A percentile compares a stretch with the other conserved stretches of the same genome.
phyloP scores from a whole-genome alignment of 2,797 vertebrate species.

The Limosa lapponica region DNA sequence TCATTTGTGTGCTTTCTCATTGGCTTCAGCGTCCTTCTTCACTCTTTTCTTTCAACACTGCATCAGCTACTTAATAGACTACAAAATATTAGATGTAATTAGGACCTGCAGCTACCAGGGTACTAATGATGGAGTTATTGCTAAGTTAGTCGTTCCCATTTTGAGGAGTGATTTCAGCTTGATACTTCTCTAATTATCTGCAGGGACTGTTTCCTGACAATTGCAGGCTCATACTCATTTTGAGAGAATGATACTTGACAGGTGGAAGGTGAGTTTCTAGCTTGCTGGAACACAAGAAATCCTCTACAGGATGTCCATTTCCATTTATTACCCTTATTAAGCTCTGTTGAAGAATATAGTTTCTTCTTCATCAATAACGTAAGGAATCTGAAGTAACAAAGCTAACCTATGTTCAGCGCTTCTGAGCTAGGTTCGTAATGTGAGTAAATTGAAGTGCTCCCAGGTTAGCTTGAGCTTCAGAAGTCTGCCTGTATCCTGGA shows the following conservation, averaged over 20 bases:
- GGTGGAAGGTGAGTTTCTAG: background rate
- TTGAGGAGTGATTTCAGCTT: background rate
- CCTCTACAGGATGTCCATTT: background rate
- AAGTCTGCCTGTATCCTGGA: background rate
- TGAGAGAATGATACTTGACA: background rate
- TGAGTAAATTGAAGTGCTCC: background rate
- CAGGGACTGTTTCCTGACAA: background rate
- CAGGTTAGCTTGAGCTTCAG: background rate
- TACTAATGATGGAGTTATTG: background rate
- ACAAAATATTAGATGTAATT: background rate
- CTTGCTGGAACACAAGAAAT: background rate
- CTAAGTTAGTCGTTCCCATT: background rate
- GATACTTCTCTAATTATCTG: background rate
- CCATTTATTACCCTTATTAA: background rate
- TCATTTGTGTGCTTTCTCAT: background rate
- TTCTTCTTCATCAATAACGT: background rate
- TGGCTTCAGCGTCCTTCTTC: background rate
- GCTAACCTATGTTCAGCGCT: background rate
- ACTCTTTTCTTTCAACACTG: background rate
- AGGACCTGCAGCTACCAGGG: background rate
- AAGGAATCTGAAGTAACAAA: background rate
- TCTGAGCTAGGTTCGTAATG: background rate
- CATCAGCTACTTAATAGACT: background rate
- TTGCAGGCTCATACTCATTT: background rate
- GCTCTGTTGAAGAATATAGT: background rate